Base-by-base conservation (phyloP, 2,113 vertebrate species). In the Dinomys branickii region DNA sequence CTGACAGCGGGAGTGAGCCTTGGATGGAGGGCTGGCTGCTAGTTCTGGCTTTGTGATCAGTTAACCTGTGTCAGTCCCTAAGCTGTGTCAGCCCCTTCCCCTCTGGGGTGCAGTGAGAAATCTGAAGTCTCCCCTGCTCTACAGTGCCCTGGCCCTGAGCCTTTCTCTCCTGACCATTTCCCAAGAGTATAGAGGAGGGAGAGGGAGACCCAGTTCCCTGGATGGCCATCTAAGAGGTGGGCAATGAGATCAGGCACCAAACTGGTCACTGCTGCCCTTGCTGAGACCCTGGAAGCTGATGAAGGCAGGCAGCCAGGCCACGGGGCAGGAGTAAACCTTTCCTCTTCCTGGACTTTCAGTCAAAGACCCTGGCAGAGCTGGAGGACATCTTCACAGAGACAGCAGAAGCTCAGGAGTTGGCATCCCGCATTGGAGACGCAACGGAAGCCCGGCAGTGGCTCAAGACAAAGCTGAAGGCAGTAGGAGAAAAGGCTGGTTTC, bases 321-420 rank as follows among this genome's bases (percentile, higher is more conserved):
- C 3, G 13, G 80, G 13, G 1, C 33, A 47, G 22, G 59, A 8
- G 0, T 35, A 85, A 65, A 11, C 50, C 7, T 56, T 86, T 56
- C 96, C 67, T 86, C 26, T 47, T 65, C 59, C 88, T n/a, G 95
- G n/a, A 33, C 6, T 94, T 98, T 1, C 69, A 99, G 99, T 96
- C 98, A 63, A 99, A 99, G 98, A 97, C 98, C 1, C 94, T 98
- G 89, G 98, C 98, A 30, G 99, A 99, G 75, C 97, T 99, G 3
- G 98, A 88, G 0, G 97, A 99, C 83, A 98, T 99, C 97, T 99
- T 99, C 30, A 94, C 98, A 1, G 97, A 94, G 0, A 98, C 99
- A 0, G 98, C 98, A 0, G 98, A 99, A 0, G 97, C 99, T 0
- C 98, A 99, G 84, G 99, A 99, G 97, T 85, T 96, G 0, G 99